Base-by-base conservation (phyloP, 2,113 vertebrate genomes). In the Lampris incognitus region DNA sequence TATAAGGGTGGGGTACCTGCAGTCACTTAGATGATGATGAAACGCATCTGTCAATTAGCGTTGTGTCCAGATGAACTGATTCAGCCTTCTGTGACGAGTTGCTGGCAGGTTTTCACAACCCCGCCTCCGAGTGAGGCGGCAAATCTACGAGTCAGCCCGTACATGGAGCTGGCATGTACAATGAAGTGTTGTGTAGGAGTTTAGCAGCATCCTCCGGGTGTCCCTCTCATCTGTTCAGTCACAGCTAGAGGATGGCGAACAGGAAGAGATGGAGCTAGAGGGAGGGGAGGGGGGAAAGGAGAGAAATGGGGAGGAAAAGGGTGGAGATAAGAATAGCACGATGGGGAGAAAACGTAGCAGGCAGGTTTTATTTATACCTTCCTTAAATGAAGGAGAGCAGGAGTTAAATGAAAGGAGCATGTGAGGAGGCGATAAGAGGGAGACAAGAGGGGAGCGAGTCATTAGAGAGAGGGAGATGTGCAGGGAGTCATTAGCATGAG, bases 401-500 rank as follows among this genome's bases (percentile, higher is more conserved):
- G 84, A 77, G 79, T 85, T 79, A 76, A 88, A 88, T 86, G 66
- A 80, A 85, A 76, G 74, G 66, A 80, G 80, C 76, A 70, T 83
- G 83, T 59, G 73, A 77, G 74, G 87, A 48, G 5, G 82, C 81
- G 87, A 89, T 91, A 88, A 89, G 82, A 86, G 56, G 44, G 48
- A 86, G 79, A 87, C 84, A 88, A 76, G 82, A 88, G 61, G 66
- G 68, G 69, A 62, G 68, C 57, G 58, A 71, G 72, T 88, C 85
- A 87, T 89, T 91, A 88, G 57, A 75, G 77, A 78, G 59, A 73
- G 78, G 72, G 79, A 74, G 74, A 55, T 72, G 74, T 85, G 66
- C 67, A 72, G 80, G 66, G 81, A 83, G 68, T 90, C 81, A 89
- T 92, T 86, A 91, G 74, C 80, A 84, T 89, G 85, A 86, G 75